Base-by-base conservation (phyloP, 2,797 vertebrate species). In the Esox masquinongy region DNA sequence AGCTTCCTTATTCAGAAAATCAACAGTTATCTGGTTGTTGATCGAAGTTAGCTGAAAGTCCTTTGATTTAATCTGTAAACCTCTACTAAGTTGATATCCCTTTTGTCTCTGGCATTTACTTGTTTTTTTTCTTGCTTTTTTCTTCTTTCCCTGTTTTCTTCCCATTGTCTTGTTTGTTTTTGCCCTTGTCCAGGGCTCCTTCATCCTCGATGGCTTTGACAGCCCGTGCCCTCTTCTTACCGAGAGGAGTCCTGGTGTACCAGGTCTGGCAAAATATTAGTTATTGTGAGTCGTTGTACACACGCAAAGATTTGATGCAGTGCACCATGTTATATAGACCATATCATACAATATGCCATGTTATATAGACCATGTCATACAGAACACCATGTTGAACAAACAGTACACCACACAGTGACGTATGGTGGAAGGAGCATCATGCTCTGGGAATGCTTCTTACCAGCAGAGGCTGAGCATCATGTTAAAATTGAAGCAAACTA, bases 171-270 rank as follows among this genome's bases (percentile, higher is more conserved):
- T 86, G 88, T 77, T 80, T 88, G 11, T 85, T 85, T 17, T 88
- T 91, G 16, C 83, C 89, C 1, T 90, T 90, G 0, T 74, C 88
- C 16, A 79, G 70, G 24, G 67, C 73, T 16, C 31, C 88, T 5
- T 56, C 82, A 24, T 85, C 79, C 26, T 84, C 75, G 0, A 31
- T 78, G 0, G 39, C 34, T 0, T 47, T 86, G 24, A 83, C 75
- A 0, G 90, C 90, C 79, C 80, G 75, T 0, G 56, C 77, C 67
- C 89, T 89, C 3, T 84, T 94, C 79, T 69, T 94, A 0, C 94
- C 94, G 80, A 96, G 74, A 0, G 95, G 95, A 1, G 95, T 96
- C 84, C 90, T 94, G 79, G 89, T 82, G 16, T 95, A 97, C 96
- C 95, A 97, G 56, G 68, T 75, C 95, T 96, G 82, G 24, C 88